phyloP scores from a whole-genome alignment of 2,797 vertebrate species.

The Manis crassicaudata region DNA sequence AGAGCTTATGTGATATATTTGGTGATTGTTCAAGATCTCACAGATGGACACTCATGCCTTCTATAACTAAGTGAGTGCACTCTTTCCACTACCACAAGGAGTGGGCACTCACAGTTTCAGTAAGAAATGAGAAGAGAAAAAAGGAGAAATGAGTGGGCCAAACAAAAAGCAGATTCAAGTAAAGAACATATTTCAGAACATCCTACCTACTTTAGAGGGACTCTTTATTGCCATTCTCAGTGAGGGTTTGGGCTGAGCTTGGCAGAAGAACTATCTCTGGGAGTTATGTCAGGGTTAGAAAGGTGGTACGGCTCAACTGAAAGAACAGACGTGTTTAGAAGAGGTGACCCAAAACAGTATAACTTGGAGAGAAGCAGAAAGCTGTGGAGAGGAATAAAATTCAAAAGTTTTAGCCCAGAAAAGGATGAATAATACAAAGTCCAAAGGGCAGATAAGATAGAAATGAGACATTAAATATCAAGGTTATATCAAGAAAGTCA shows the following conservation, averaged over 20 bases:
- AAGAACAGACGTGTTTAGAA: neutral
- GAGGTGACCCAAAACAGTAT: neutral
- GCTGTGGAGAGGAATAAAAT: neutral
- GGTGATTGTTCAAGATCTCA: neutral
- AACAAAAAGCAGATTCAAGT: neutral
- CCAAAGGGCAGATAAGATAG: neutral
- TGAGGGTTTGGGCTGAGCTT: neutral
- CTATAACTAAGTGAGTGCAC: neutral
- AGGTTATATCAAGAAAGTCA: neutral
- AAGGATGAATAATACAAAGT: neutral
- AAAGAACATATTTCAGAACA: neutral
- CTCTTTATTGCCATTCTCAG: neutral
- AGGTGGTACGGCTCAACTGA: neutral
- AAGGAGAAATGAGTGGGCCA: neutral
- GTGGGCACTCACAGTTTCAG: neutral
- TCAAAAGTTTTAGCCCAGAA: neutral
- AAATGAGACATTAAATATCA: neutral
- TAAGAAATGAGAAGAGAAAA: neutral
- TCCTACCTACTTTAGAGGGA: neutral
- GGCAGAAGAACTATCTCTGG: neutral
- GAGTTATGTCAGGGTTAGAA: neutral
- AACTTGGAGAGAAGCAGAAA: neutral
- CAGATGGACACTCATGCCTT: neutral
- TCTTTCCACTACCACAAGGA: neutral
- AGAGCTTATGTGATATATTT: neutral